Evolutionary conservation across 2,888 invertebrate genomes (phyloP).

Genomic region (Drosophila hamatofila): DNA sequence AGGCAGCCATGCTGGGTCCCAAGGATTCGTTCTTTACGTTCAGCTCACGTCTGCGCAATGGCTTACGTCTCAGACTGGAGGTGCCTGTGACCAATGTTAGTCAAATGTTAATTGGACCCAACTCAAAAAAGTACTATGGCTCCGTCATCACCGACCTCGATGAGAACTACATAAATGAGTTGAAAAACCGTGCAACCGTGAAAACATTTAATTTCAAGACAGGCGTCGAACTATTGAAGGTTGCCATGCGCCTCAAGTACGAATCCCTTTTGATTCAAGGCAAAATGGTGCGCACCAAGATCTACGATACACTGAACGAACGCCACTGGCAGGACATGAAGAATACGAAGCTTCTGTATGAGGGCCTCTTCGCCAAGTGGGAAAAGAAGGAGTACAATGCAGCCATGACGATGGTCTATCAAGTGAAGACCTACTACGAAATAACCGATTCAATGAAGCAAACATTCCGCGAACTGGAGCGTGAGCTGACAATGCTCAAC

Average conservation of each 20-base stretch:
- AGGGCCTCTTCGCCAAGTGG: slow-evolving; percentile 83
- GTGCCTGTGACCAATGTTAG: slow-evolving; percentile 73
- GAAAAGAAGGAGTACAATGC: slow-evolving; percentile 83
- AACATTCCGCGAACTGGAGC: slow-evolving; percentile 69
- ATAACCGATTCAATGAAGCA: slow-evolving; percentile 79
- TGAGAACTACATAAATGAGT: slow-evolving; percentile 83
- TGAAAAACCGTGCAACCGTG: slow-evolving; percentile 76
- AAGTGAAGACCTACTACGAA: slow-evolving; percentile 82
- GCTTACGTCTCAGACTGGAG: slow-evolving; percentile 81
- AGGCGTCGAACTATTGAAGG: slow-evolving; percentile 75
- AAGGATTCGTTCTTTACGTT: slow-evolving; percentile 84
- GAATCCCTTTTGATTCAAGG: slow-evolving; percentile 83
- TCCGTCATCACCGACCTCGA: slow-evolving; percentile 84
- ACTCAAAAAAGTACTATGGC: slow-evolving; percentile 64
- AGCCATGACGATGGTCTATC: slow-evolving; percentile 80
- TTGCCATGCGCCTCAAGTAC: slow-evolving; percentile 82
- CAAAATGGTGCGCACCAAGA: slow-evolving; percentile 82
- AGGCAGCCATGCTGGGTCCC: slow-evolving; percentile 66
- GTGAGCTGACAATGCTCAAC: slow-evolving; percentile 75
- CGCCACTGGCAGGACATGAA: slow-evolving; percentile 80
- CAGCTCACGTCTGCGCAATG: slow-evolving; percentile 79
- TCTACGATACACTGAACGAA: slow-evolving; percentile 80
- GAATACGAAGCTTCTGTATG: slow-evolving; percentile 70
- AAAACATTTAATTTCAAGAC: slow-evolving; percentile 82
- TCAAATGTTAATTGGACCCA: slow-evolving; percentile 74